These are phyloP conservation scores for Eumeta japonica DNA, from an alignment of 1,140 invertebrate genomes.

Conservation along the genomic window DNA sequence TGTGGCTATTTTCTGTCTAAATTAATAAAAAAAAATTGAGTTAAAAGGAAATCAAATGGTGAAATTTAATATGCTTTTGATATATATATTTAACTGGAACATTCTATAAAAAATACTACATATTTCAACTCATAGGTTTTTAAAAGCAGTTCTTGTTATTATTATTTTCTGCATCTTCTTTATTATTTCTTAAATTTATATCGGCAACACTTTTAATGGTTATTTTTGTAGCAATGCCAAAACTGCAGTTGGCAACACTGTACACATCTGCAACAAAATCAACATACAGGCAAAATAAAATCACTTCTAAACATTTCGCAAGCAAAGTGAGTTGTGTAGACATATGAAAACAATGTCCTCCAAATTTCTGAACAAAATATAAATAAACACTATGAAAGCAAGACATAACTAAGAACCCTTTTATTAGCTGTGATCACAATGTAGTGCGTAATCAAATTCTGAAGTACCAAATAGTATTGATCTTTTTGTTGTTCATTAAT, in stretches of 20 bases:
- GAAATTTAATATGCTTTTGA: too few relatives aligned
- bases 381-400: slow-evolving; percentile 24
- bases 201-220: slow-evolving; percentile 24
- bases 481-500: slow-evolving; percentile 42
- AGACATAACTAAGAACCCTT: slow-evolving; percentile 48
- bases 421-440: slow-evolving; percentile 33
- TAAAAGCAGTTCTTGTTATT: too few relatives aligned
- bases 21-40: too few relatives aligned
- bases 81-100: too few relatives aligned
- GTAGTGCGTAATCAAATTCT: slow-evolving; percentile 54
- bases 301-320: slow-evolving; percentile 47
- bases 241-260: slow-evolving; percentile 18
- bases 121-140: too few relatives aligned
- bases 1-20: too few relatives aligned
- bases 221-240: too few relatives aligned
- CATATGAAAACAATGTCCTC: slow-evolving; percentile 32
- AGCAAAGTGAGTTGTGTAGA: slow-evolving; percentile 50
- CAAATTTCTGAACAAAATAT: slow-evolving; percentile 22
- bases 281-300: slow-evolving; percentile 57
- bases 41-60: too few relatives aligned
- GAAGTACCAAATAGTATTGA: slow-evolving; percentile 38
- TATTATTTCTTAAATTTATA: slow-evolving; percentile 6
- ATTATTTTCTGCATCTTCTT: slow-evolving; percentile 4
- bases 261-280: slow-evolving; percentile 40
- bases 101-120: too few relatives aligned